Base-by-base conservation (phyloP, 2,113 vertebrate species). In the Pungitius pungitius region DNA sequence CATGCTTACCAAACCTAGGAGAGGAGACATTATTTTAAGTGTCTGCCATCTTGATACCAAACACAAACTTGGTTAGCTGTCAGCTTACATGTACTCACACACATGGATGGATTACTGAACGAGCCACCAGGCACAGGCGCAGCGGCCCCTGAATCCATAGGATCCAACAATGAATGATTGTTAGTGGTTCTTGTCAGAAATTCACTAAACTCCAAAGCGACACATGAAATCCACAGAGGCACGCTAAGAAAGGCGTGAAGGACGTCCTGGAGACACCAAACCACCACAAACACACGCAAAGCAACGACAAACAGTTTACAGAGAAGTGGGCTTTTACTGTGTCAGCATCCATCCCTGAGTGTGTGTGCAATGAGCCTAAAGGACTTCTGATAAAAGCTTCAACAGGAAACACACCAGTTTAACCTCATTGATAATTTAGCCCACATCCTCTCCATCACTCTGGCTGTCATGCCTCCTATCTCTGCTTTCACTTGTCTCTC, bases 391-490 rank as follows among this genome's bases (percentile, higher is more conserved):
- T 88, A 75, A 82, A 81, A 83, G 83, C 80, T 78, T 73, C 33
- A 78, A 73, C 83, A 87, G 89, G 85, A 91, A 91, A 78, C 69
- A 78, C 73, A 76, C 24, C 84, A 76, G 86, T 86, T 87, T 83
- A 84, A 87, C 75, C 75, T 89, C 83, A 87, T 87, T 17, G 78
- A 88, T 90, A 63, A 90, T 92, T 88, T 78, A 88, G 75, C 65
- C 70, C 69, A 74, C 84, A 78, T 83, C 75, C 81, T 82, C 59
- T 65, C 35, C 72, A 45, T 75, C 63, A 33, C 43, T 70, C 52
- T 73, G 56, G 51, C 49, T 69, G 40, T 57, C 61, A 7, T n/a
- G 15, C 26, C 47, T 59, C 24, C 15, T 77, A 12, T 54, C 59
- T 76, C 72, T 40, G 35, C 59, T 52, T 54, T 75, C 72, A 22